Conservation (phyloP, 1,140 invertebrate genomes). For the Phenacoccus solenopsis region DNA sequence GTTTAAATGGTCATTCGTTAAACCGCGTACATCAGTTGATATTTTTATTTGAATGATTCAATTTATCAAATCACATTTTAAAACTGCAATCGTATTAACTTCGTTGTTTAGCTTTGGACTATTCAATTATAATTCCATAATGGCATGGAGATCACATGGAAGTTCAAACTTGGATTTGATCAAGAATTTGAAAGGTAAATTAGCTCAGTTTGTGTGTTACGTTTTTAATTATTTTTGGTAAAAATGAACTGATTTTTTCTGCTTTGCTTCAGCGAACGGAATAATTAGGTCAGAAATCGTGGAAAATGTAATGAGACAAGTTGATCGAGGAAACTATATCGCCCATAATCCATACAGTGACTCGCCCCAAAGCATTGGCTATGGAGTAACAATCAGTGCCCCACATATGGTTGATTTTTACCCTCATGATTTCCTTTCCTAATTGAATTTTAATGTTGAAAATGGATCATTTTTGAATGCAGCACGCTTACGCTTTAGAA, state of each 20-base stretch:
- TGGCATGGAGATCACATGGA: conserved; percentile 65
- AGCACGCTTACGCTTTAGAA: conserved; percentile 89
- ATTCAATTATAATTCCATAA: neutral
- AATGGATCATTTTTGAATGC: neutral
- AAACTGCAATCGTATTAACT: neutral
- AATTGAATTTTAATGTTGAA: neutral
- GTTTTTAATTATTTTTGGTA: neutral
- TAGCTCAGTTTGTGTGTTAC: neutral
- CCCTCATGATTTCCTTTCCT: conserved; percentile 6
- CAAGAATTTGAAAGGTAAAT: conserved; percentile 62
- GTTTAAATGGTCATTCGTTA: too few species aligned
- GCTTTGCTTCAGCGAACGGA: conserved; percentile 55
- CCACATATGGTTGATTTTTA: conserved; percentile 85
- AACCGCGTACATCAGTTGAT: too few species aligned
- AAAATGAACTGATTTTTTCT: conserved; percentile 18
- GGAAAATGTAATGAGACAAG: conserved; percentile 65
- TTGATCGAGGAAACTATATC: conserved; percentile 75
- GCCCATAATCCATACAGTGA: conserved; percentile 70
- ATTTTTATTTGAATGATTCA: too few species aligned
- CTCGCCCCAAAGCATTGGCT: conserved; percentile 77
- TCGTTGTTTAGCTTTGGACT: neutral
- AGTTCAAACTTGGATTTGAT: conserved; percentile 72
- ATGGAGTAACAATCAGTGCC: conserved; percentile 88
- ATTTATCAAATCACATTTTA: too few species aligned
- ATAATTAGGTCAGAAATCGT: conserved; percentile 70